Evolutionary conservation across 2,888 invertebrate genomes (phyloP), one percentile per base, ranked within the genome.

Genomic region (Xestia xanthographa): DNA sequence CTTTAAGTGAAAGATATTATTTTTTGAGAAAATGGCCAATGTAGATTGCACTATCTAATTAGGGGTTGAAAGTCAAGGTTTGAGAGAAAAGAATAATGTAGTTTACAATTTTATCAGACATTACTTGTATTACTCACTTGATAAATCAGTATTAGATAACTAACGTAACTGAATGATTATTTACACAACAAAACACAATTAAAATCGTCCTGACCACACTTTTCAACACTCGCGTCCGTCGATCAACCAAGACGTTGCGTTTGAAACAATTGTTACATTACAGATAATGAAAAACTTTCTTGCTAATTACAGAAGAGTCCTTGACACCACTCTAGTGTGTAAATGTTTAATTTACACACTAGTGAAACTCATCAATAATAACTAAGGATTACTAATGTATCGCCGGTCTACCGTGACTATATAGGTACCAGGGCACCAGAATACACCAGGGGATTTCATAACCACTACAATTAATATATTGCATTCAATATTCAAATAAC

Each of bases 311-410:
- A 74, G 29, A 60, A 34, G 17, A 72, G 82, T 85, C 90, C 91
- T 91, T 91, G 90, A 88, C 88, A 88, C 77, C 86, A 63, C 63
- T 34, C 34, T 26, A 63, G 63, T 62, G 22, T 38, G 62, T 63
- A 63, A 63, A 63, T 63, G 63, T 63, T 76, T 87, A 77, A 72
- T 82, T 85, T 78, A 77, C 77, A 79, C 70, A 76, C 77, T 71
- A 87, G 86, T 87, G 91, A 87, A 90, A 90, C 89, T 87, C 88
- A 87, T 88, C 82, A 90, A 89, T 89, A 90, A 82, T 77, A 79
- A 86, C 73, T 82, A 80, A 66, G 69, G 72, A 80, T 83, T 82
- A 82, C 79, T 78, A 83, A 82, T 80, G 70, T 82, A 79, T 76
- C 67, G 34, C 69, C 82, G 82, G 68, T 76, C 80, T 74, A 86